A percentile compares a stretch with the other conserved stretches of the same genome.
phyloP scores from a whole-genome alignment of 2,797 vertebrate species.

The Sorex maritimensis region DNA sequence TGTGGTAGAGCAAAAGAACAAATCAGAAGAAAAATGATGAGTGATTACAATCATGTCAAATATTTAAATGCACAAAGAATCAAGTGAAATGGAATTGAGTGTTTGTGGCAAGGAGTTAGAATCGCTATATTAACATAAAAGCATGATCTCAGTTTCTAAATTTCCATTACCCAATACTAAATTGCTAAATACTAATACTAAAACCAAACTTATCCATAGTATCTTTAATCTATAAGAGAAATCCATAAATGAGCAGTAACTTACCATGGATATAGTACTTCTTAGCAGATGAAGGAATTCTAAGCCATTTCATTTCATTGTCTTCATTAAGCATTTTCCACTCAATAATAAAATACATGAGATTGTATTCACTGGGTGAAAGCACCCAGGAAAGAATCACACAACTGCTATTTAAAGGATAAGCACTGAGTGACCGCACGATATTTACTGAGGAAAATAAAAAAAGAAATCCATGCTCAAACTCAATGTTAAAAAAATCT shows the following conservation, averaged over 20 bases:
- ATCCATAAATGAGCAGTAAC: conserved; percentile 53
- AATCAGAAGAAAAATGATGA: neutral
- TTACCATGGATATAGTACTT: conserved; percentile 91
- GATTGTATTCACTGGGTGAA: conserved; percentile 82
- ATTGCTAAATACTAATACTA: too few species aligned
- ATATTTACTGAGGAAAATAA: conserved; percentile 88
- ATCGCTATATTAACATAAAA: neutral
- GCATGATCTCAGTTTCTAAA: neutral
- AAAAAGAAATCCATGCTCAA: conserved; percentile 69
- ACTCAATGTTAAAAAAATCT: conserved; percentile 42
- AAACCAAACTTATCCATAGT: neutral
- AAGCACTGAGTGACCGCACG: conserved; percentile 90
- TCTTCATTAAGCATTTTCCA: conserved; percentile 91
- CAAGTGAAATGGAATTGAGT: conserved; percentile 33
- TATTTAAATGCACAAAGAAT: conserved; percentile 56
- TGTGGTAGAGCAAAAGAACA: neutral
- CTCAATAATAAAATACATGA: conserved; percentile 94
- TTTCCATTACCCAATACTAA: conserved; percentile 30
- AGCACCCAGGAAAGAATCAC: conserved; percentile 94
- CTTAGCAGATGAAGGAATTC: conserved; percentile 89
- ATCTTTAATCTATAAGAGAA: neutral
- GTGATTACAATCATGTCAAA: conserved; percentile 41
- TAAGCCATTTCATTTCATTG: conserved; percentile 92
- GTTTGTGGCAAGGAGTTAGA: neutral
- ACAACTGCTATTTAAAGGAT: conserved; percentile 94